Conservation (phyloP, 1,140 invertebrate genomes). For the Drosophila gunungcola region DNA sequence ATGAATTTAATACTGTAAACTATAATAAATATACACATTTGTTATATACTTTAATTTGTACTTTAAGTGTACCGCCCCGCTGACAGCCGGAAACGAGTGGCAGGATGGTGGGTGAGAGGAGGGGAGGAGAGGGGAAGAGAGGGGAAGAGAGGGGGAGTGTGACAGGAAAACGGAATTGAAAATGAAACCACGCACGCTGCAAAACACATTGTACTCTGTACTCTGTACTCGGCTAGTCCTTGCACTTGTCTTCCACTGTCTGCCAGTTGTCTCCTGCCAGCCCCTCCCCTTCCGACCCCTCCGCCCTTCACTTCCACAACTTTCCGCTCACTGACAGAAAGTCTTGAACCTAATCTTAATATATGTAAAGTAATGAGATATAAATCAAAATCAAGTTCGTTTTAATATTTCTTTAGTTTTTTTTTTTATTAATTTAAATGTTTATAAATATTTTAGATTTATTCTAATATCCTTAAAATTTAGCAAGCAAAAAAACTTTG, state of each 20-base stretch:
- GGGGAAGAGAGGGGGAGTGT: neutral
- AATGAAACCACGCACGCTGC: conserved; percentile 50
- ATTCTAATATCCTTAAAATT: too few relatives aligned
- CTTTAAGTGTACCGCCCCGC: neutral
- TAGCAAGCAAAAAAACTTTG: too few relatives aligned
- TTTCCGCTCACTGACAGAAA: conserved; percentile 6
- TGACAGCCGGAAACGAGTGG: conserved; percentile 7
- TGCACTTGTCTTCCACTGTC: conserved; percentile 30
- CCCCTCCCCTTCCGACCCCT: neutral
- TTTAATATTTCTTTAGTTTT: too few relatives aligned
- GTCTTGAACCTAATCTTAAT: too few relatives aligned
- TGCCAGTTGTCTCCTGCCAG: conserved; percentile 21
- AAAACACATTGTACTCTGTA: conserved; percentile 35
- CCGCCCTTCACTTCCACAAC: neutral
- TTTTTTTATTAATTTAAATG: too few relatives aligned
- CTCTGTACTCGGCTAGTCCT: conserved; percentile 10
- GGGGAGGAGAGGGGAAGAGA: neutral
- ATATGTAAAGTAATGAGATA: too few relatives aligned
- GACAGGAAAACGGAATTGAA: conserved; percentile 29
- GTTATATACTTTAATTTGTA: too few relatives aligned
- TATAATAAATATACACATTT: too few relatives aligned
- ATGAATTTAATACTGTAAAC: too few relatives aligned
- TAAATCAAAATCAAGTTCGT: too few relatives aligned
- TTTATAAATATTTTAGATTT: too few relatives aligned
- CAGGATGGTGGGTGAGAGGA: neutral